phyloP scores from a whole-genome alignment of 1,140 invertebrate species.

The Procambarus clarkii region DNA sequence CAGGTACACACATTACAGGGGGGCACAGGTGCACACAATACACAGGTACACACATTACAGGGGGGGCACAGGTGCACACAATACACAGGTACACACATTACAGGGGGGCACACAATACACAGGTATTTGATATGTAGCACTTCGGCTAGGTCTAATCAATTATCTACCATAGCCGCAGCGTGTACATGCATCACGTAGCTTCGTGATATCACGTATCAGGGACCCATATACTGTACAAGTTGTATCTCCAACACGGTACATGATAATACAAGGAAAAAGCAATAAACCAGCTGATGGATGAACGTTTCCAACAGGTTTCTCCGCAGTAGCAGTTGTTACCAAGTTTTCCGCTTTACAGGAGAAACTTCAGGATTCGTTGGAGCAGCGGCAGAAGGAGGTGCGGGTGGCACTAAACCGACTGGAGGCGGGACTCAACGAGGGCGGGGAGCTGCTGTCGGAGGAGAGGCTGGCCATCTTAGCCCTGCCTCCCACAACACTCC shows the following conservation, averaged over 20 bases:
- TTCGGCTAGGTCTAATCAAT: too few relatives aligned
- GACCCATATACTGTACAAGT: not conserved
- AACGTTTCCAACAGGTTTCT: too few relatives aligned
- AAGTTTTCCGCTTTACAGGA: not conserved
- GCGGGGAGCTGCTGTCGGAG: conserved; percentile 46
- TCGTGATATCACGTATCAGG: too few relatives aligned
- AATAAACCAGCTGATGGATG: not conserved
- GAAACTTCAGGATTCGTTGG: not conserved
- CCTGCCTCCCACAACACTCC: conserved; percentile 60
- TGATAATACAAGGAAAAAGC: not conserved
- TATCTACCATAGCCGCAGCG: too few relatives aligned
- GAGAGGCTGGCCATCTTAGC: conserved; percentile 58
- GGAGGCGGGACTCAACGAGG: conserved; percentile 19
- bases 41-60: too few relatives aligned
- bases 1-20: too few relatives aligned
- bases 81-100: too few relatives aligned
- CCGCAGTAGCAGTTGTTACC: not conserved
- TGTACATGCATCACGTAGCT: too few relatives aligned
- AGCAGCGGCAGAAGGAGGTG: conserved; percentile 22
- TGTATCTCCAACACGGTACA: not conserved
- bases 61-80: too few relatives aligned
- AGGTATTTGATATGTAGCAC: too few relatives aligned
- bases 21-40: too few relatives aligned
- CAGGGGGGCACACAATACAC: too few relatives aligned
- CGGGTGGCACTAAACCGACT: conserved; percentile 15